phyloP scores from a whole-genome alignment of 2,888 invertebrate genomes.

The Itoplectis maculator region DNA sequence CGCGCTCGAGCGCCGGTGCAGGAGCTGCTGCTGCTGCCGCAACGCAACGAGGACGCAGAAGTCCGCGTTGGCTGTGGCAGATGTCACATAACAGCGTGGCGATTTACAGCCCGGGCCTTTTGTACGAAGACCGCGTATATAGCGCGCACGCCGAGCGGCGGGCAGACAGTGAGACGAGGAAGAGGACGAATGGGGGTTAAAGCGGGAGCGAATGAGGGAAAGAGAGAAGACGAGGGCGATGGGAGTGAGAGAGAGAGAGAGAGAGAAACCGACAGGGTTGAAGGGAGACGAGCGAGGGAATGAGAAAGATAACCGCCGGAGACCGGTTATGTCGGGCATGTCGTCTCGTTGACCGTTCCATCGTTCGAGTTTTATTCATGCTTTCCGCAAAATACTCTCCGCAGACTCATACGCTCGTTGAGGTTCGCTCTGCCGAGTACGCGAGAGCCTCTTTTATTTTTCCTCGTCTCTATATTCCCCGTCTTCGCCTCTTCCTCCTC shows the following conservation, averaged over 20 bases:
- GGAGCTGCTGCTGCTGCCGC: too few species aligned
- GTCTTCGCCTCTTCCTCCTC: constrained; percentile 27
- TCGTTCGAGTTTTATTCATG: constrained; percentile 71
- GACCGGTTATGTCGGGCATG: constrained; percentile 71
- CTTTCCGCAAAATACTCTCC: constrained; percentile 69
- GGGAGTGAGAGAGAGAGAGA: constrained; percentile 29
- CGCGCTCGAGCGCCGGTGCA: too few species aligned
- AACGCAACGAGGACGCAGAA: neutral
- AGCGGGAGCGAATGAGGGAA: constrained; percentile 25
- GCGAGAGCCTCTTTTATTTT: constrained; percentile 47
- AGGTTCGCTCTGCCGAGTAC: constrained; percentile 36
- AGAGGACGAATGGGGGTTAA: constrained; percentile 43
- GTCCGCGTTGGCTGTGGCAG: constrained; percentile 62
- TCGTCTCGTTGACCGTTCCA: constrained; percentile 71
- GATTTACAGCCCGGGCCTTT: constrained; percentile 65
- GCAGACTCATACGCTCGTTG: constrained; percentile 53
- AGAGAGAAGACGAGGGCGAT: constrained; percentile 24
- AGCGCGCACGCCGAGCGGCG: constrained; percentile 43
- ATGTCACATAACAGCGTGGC: constrained; percentile 65
- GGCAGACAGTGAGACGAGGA: constrained; percentile 56
- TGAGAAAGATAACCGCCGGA: constrained; percentile 51
- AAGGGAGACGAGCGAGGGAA: constrained; percentile 47
- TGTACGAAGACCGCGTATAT: constrained; percentile 59
- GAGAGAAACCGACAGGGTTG: constrained; percentile 38
- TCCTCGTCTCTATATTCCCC: constrained; percentile 6